Conservation (phyloP, 1,140 invertebrate species). For the Hesperophylax magnus region DNA sequence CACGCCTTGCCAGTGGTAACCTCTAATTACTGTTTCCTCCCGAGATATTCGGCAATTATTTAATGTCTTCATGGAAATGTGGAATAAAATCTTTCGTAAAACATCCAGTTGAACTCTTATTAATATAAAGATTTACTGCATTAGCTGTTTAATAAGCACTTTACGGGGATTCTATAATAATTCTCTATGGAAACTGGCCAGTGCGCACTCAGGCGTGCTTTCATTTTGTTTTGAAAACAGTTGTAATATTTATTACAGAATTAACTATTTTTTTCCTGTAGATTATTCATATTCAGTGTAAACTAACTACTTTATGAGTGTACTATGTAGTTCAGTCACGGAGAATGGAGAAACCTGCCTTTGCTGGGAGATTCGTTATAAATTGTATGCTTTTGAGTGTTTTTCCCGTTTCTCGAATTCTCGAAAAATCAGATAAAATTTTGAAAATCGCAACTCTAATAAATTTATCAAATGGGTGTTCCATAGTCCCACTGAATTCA, state of each 20-base stretch:
- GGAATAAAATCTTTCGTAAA: conserved; percentile 5
- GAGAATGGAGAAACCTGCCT: too few relatives aligned
- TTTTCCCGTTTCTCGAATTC: too few relatives aligned
- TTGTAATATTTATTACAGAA: not conserved
- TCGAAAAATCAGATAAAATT: too few relatives aligned
- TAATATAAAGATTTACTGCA: conserved; percentile 36
- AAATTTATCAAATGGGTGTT: too few relatives aligned
- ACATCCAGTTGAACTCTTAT: conserved; percentile 28
- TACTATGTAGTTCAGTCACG: too few relatives aligned
- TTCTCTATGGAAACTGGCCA: not conserved
- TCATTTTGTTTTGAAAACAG: not conserved
- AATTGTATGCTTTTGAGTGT: too few relatives aligned
- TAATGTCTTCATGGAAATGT: conserved; percentile 35
- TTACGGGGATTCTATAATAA: not conserved
- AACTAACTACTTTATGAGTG: too few relatives aligned
- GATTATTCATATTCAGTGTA: too few relatives aligned
- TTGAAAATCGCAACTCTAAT: too few relatives aligned
- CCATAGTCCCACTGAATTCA: too few relatives aligned
- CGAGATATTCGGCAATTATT: not conserved
- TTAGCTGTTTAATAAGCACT: conserved; percentile 28
- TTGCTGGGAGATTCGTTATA: too few relatives aligned
- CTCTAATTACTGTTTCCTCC: conserved; percentile 51
- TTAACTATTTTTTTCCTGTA: conserved; percentile 19
- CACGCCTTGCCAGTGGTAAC: conserved; percentile 39
- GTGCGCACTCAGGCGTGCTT: not conserved